A percentile compares a stretch with the other conserved stretches of the same genome.
Conservation (phyloP, 2,113 vertebrate genomes). For the Fregetta grallaria region DNA sequence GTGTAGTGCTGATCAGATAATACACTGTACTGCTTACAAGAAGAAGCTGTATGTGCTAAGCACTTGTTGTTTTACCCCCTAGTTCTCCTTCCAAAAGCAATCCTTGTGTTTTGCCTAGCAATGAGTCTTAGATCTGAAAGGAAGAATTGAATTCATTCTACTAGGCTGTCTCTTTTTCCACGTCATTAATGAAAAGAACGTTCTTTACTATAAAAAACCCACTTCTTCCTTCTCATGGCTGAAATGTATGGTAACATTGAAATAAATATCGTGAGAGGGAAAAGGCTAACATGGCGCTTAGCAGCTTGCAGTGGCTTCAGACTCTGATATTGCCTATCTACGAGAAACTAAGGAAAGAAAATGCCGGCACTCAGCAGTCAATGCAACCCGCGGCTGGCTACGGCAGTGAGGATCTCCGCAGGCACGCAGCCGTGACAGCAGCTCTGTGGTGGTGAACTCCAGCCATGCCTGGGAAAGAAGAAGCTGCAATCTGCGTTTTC, state of each 20-base stretch:
- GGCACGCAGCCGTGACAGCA: not conserved
- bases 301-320: not conserved
- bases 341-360: not conserved
- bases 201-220: not conserved
- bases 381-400: rapidly evolving
- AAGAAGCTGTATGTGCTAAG: not conserved
- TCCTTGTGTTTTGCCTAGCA: not conserved
- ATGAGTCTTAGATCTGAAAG: not conserved
- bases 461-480: not conserved
- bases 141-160: not conserved
- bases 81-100: not conserved
- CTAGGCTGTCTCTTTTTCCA: not conserved
- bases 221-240: not conserved
- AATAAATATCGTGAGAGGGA: not conserved
- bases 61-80: not conserved
- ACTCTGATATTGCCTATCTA: not conserved
- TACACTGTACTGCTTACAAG: not conserved
- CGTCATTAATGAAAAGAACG: not conserved
- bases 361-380: too few species aligned
- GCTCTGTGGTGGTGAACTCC: not conserved
- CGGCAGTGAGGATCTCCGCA: not conserved
- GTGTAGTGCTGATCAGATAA: constrained; percentile 48
- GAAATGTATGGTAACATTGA: not conserved
- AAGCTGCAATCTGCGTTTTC: not conserved
- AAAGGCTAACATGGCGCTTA: not conserved